Base-by-base conservation (phyloP, 1,140 invertebrate genomes). In the Papilio aristodemus region DNA sequence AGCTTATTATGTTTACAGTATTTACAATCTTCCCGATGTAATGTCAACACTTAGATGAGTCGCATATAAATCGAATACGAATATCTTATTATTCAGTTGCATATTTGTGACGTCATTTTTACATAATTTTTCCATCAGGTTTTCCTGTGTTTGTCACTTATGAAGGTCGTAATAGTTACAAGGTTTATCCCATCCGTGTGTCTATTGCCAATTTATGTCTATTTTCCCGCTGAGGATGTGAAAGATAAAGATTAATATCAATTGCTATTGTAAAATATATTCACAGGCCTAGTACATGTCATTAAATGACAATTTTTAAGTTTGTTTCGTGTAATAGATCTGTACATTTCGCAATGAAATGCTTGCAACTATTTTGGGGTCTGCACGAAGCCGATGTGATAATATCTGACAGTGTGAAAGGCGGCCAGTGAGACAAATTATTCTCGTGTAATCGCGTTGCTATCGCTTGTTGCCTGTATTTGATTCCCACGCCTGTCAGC, bases 81-180 rank as follows among this genome's bases (percentile, higher is more conserved):
- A 54, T 54, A 5, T 2, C 46, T 22, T 54, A 54, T 54, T 54
- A 54, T 54, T 54, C 17, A 22, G 19, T 10, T 54, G 46, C 46
- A 25, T 25, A 9, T 3, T 50, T 50, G 19, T 22, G 46, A 22
- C 19, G 46, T 22, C 46, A 10, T 11, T 54, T 54, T 54, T 25
- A 54, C 19, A 54, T 54, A 46, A 46, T 46, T 46, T 54, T 54
- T 54, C 19, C 10, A 54, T 54, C 46, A 22, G 19, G 19, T 54
- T 54, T 54, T 54, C 19, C 46, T 22, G 27, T 32, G 27, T 32
- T 13, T 54, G 46, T 54, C 19, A 54, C 10, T 10, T 11, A 10
- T 22, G 9, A 11, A 54, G 19, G 19, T 54, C 22, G 22, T 39
- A 4, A 4, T 13, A 39, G 38, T 4, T 39, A 1, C 13, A 13